Base-by-base conservation (phyloP, 2,888 invertebrate species). In the Brachyopa scutellaris region DNA sequence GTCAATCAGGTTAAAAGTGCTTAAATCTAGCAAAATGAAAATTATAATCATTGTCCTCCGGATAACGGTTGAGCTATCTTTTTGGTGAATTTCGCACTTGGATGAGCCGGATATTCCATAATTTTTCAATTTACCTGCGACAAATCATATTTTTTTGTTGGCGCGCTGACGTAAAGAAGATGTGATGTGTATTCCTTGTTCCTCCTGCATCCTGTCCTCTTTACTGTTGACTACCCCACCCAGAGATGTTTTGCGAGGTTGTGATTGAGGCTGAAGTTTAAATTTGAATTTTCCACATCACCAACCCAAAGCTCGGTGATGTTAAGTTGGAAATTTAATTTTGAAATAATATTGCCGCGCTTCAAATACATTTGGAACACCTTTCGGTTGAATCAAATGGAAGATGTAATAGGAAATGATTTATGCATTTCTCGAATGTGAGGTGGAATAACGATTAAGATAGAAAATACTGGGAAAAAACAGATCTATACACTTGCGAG, bases 51-150 rank as follows among this genome's bases (percentile, higher is more conserved):
- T 31, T 61, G 61, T 69, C 53, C 53, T 45, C 57, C n/a, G n/a
- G n/a, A 74, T 66, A 77, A 70, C 47, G 62, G 55, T 45, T 73
- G 47, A 79, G 67, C 45, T 51, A 55, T 53, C n/a, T n/a, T 59
- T 73, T 55, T 45, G 31, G 45, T 33, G 47, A 73, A 79, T 79
- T 79, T 79, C 67, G n/a, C 67, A 67, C 79, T 67, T 29, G 59
- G 79, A 23, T 79, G 73, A 73, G 53, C 67, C 73, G 79, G 55
- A 79, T 79, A 73, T 79, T 79, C 61, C 53, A 79, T 79, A 73
- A 79, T 79, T 67, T 79, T 79, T 79, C 79, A 79, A 79, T 79
- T 67, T 79, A 73, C 59, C 78, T 61, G 79, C 38, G 47, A 61
- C 61, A 72, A 73, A 73, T 61, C 53, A 73, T 67, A 31, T 47